Base-by-base conservation (phyloP, 2,113 vertebrate species). In the Urocolius indicus region DNA sequence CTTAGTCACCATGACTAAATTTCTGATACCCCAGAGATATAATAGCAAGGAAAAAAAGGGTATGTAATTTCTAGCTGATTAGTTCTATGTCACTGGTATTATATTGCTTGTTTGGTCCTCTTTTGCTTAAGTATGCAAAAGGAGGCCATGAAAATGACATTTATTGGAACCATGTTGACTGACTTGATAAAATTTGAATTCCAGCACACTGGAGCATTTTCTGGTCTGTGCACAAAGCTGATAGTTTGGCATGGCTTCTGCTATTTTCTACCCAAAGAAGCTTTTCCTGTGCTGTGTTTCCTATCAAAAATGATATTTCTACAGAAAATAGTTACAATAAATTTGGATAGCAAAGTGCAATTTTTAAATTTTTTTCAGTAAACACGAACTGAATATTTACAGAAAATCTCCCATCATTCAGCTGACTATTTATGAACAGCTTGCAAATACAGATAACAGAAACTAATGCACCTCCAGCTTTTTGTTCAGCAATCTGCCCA, bases 391-490 rank as follows among this genome's bases (percentile, higher is more conserved):
- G 43, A 94, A 80, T 95, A 72, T 80, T 89, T 92, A 76, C 93
- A 52, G 46, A 68, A 90, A 84, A 86, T 89, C 18, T 76, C 66
- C 12, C 69, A 26, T 80, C 66, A 49, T 90, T 89, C 43, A 9
- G 71, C 61, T 57, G 23, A 27, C 43, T 92, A 34, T 95, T 94
- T 94, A 77, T 89, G 83, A 96, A 91, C 89, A 96, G 94, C 91
- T 97, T 96, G 83, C 91, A 97, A 97, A 95, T 73, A 80, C 61
- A 94, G 96, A 95, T 94, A 97, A 94, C 6, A 15, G 48, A 65
- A 84, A 52, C 38, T 92, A 95, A 95, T 65, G 51, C 38, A 93
- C 69, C 38, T 89, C 41, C 5, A 51, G 52, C 73, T 74, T 95
- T 96, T 95, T 89, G 84, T 92, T 96, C 91, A 90, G 27, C 84